Evolutionary conservation across 1,140 invertebrate genomes (phyloP).

Genomic region (Apis dorsata): DNA sequence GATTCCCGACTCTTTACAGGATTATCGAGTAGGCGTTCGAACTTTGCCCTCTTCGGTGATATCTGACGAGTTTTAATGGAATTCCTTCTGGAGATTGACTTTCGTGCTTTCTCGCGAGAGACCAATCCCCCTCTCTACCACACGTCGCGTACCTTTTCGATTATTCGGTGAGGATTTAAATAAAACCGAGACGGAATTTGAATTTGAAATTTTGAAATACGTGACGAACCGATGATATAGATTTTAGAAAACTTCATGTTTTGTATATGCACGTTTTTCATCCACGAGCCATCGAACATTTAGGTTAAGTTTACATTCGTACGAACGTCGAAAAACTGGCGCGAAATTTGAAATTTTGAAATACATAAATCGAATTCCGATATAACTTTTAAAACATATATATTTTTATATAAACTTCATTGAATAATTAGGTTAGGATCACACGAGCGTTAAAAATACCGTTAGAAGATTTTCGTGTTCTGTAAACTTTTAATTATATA

Average conservation of each 20-base stretch:
- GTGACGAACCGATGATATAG: no score
- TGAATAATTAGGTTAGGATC: no score
- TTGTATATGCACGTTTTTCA: no score
- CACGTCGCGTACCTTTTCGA: background rate
- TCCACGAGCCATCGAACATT: no score
- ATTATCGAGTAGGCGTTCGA: slow-evolving; percentile 46
- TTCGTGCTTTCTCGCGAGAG: background rate
- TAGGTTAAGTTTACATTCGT: no score
- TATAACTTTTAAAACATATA: no score
- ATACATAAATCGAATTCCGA: no score
- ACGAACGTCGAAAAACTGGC: background rate
- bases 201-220: background rate
- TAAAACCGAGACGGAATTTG: background rate
- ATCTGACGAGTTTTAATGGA: slow-evolving; percentile 60
- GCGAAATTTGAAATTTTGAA: background rate
- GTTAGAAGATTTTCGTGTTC: no score
- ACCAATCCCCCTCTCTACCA: no score
- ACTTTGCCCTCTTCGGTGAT: slow-evolving; percentile 22
- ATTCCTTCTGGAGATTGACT: slow-evolving; percentile 55
- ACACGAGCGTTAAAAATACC: no score
- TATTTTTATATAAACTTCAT: no score
- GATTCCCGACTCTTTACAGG: slow-evolving; percentile 31
- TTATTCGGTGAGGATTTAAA: background rate
- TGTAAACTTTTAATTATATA: no score
- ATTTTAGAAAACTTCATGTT: background rate